phyloP scores from a whole-genome alignment of 1,140 invertebrate genomes.

The Ctenoplectra terminalis region DNA sequence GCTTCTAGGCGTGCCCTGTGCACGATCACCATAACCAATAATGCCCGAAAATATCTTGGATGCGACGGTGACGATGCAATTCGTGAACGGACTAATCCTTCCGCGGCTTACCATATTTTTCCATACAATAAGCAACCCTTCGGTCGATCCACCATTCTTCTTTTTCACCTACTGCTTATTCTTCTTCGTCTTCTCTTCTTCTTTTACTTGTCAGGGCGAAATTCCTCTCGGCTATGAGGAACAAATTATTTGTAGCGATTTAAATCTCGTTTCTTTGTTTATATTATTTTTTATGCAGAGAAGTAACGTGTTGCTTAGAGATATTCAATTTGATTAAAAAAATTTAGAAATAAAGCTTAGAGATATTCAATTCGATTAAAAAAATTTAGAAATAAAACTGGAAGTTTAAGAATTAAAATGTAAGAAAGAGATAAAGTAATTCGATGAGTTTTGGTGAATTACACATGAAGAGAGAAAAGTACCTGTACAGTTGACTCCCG shows the following conservation, averaged over 20 bases:
- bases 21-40: slow-evolving; percentile 73
- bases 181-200: neutral
- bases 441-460: too few species aligned
- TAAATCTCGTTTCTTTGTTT: neutral
- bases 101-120: slow-evolving; percentile 73
- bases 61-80: slow-evolving; percentile 66
- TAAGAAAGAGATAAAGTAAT: too few species aligned
- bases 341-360: too few species aligned
- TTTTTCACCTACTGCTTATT: slow-evolving; percentile 11
- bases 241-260: neutral
- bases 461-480: too few species aligned
- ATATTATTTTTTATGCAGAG: too few species aligned
- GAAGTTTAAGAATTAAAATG: too few species aligned
- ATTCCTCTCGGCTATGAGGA: neutral
- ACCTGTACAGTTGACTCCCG: too few species aligned
- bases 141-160: slow-evolving; percentile 35
- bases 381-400: too few species aligned
- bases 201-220: too few species aligned
- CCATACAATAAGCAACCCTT: slow-evolving; percentile 68
- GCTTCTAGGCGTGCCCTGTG: slow-evolving; percentile 72
- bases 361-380: too few species aligned
- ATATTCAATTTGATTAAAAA: too few species aligned
- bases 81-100: slow-evolving; percentile 63
- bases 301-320: too few species aligned
- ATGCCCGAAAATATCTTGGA: slow-evolving; percentile 65